Percentiles rank a stretch among this genome's conserved stretches.
phyloP scores from a whole-genome alignment of 2,797 vertebrate species.

The Tolypeutes matacus region DNA sequence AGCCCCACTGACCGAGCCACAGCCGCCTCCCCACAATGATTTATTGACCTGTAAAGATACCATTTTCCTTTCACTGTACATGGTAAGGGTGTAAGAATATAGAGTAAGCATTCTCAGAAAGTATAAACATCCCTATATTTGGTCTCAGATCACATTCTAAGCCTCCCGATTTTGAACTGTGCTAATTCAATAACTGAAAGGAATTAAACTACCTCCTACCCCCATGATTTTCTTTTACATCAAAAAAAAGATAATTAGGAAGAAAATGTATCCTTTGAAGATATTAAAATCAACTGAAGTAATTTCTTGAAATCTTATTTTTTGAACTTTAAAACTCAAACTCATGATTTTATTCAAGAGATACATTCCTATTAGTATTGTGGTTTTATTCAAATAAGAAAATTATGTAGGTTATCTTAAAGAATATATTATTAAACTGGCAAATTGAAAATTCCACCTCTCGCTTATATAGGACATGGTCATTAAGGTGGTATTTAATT shows the following conservation, averaged over 20 bases:
- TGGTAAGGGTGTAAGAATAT: neutral
- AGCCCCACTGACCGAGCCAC: too few species aligned
- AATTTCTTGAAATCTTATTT: neutral
- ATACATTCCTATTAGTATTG: neutral
- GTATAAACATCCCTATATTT: neutral
- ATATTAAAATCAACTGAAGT: neutral
- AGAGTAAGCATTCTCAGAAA: neutral
- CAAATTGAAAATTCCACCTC: neutral
- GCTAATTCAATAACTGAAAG: neutral
- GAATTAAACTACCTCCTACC: neutral
- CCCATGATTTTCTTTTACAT: neutral
- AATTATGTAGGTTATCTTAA: neutral
- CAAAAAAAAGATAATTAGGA: neutral
- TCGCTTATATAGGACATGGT: neutral
- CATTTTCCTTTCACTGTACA: too few species aligned
- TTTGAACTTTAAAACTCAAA: slow-evolving; percentile 39
- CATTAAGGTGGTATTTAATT: neutral
- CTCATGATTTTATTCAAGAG: neutral
- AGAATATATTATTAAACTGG: neutral
- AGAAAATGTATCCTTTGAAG: slow-evolving; percentile 11
- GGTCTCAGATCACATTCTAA: neutral
- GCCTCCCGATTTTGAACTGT: neutral
- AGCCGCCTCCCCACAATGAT: too few species aligned
- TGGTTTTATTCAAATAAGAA: neutral
- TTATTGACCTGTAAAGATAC: too few species aligned